Base-by-base conservation (phyloP, 2,888 invertebrate species). In the Aplocera efformata region DNA sequence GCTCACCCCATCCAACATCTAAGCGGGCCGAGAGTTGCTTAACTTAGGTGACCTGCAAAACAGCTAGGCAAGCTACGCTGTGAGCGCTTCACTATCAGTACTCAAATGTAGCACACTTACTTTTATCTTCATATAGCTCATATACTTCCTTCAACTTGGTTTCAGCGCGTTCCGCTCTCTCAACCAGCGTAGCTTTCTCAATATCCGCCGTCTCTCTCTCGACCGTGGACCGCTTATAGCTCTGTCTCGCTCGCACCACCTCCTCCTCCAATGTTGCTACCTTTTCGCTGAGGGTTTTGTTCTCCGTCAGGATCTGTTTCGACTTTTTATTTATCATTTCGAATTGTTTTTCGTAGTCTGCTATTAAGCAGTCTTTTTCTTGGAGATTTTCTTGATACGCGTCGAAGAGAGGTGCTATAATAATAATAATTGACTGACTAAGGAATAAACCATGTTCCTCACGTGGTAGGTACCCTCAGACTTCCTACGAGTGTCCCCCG, bases 351-450 rank as follows among this genome's bases (percentile, higher is more conserved):
- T 92, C 93, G 51, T 94, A 95, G 53, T 92, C 91, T 9, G 85
- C 65, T 31, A 96, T 91, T 0, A 95, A 88, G 25, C 90, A 90
- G 41, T 94, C 93, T 65, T 95, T 95, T 58, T 96, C 95, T 55
- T 88, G 89, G 0, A 95, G 72, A 48, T 93, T 93, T 63, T 95
- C 94, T 71, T 94, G 93, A 60, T 95, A 96, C 0, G 95, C 94
- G 63, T 94, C 92, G 49, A 95, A 84, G 3, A 96, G 79, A 0
- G 95, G 95, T 0, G 89, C 90, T 74, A 86, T 28, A 46, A 85
- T 27, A 35, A n/a, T 20, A 28, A n/a, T n/a, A 37, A 32, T 24
- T 25, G 26, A 17, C 0, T 5, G 8, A 10, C 6, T 1, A 7
- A 7, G 3, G 5, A 27, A 28, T 8, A 30, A 11, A 17, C 1